Conservation (phyloP, 1,140 invertebrate species). For the Thaumetopoea pityocampa region DNA sequence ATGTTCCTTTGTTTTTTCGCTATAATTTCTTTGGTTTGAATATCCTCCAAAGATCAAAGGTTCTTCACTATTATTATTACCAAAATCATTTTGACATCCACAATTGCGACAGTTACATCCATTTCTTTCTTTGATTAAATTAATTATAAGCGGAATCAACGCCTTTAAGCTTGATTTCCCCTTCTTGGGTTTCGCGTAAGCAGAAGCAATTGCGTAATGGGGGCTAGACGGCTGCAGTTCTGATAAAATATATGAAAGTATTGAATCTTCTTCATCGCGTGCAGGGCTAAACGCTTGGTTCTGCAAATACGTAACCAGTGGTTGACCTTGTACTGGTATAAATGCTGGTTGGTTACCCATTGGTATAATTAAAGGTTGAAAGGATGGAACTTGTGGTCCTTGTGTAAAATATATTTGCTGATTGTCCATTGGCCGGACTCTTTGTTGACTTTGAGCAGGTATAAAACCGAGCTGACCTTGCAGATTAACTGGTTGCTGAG, state of each 20-base stretch:
- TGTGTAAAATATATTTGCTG: neutral
- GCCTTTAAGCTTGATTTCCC: slow-evolving; percentile 36
- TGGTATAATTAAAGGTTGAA: neutral
- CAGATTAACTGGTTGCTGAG: neutral
- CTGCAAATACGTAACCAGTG: neutral
- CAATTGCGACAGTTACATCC: slow-evolving; percentile 25
- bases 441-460: neutral
- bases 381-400: neutral
- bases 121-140: slow-evolving; percentile 44
- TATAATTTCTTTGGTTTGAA: slow-evolving; percentile 30
- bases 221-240: slow-evolving; percentile 1
- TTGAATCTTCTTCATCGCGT: slow-evolving; percentile 5
- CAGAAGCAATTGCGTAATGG: neutral
- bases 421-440: neutral
- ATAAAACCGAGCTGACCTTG: slow-evolving; percentile 1
- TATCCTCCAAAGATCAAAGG: slow-evolving; percentile 22
- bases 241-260: slow-evolving; percentile 4
- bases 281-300: neutral
- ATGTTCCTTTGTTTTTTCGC: slow-evolving; percentile 1
- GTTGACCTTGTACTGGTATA: slow-evolving; percentile 15
- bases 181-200: slow-evolving; percentile 1
- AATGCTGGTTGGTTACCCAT: slow-evolving; percentile 2
- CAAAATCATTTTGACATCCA: slow-evolving; percentile 21
- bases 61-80: slow-evolving; percentile 21
- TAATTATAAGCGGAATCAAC: slow-evolving; percentile 43